A percentile compares a stretch with the other conserved stretches of the same genome.
Evolutionary conservation across 2,888 invertebrate species (phyloP).

Genomic region (Cenopis cana): DNA sequence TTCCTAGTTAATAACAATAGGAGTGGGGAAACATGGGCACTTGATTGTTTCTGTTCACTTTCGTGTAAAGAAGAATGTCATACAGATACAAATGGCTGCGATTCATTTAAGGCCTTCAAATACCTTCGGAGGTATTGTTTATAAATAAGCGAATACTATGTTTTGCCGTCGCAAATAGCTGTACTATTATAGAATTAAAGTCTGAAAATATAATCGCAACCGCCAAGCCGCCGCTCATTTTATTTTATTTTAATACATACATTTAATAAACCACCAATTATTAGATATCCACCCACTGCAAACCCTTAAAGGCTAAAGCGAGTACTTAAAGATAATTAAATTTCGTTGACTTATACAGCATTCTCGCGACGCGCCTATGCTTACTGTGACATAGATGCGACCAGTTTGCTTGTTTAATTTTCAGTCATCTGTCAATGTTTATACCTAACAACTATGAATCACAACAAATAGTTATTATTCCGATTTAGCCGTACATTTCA

Average conservation of each 20-base stretch:
- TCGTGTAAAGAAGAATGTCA: neutral
- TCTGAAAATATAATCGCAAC: neutral
- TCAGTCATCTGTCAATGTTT: no score
- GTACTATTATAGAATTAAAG: neutral
- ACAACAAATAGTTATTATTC: no score
- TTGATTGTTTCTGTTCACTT: conserved; percentile 2
- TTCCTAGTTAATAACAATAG: neutral
- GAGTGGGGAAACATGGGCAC: neutral
- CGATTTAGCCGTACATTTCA: no score
- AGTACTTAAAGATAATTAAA: neutral
- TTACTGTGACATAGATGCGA: neutral
- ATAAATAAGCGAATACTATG: no score
- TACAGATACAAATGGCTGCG: neutral
- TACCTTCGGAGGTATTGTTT: no score
- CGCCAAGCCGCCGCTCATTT: neutral
- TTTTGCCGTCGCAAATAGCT: no score
- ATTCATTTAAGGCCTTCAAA: no score
- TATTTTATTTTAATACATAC: no score
- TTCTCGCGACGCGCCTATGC: neutral
- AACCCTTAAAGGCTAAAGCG: neutral
- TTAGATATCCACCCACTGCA: neutral
- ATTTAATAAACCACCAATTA: conserved; percentile 1
- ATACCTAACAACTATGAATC: no score
- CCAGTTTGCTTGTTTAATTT: no score
- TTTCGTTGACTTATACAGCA: no score